These are phyloP conservation scores for Myotis brandtii DNA, from an alignment of 2,113 vertebrate species.

Conservation along the genomic window DNA sequence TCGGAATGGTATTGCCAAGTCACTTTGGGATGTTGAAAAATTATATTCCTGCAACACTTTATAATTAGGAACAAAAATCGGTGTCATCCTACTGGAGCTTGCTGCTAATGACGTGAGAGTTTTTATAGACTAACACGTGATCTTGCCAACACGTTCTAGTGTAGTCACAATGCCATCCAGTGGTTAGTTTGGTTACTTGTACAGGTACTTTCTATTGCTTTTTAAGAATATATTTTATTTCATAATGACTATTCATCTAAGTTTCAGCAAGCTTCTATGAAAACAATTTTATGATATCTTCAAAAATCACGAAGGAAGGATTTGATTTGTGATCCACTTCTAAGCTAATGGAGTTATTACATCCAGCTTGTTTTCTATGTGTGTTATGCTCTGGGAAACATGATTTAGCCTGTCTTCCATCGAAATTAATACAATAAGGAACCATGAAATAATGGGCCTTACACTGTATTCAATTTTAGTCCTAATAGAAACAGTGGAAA, in stretches of 20 bases:
- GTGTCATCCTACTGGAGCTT: neutral
- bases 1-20: neutral
- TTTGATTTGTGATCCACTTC: slow-evolving; percentile 72
- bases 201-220: neutral
- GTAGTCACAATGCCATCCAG: slow-evolving; percentile 48
- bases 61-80: slow-evolving; percentile 39
- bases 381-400: slow-evolving; percentile 76
- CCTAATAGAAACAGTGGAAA: slow-evolving; percentile 80
- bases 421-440: slow-evolving; percentile 80
- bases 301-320: slow-evolving; percentile 64
- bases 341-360: slow-evolving; percentile 81
- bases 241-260: neutral
- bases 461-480: slow-evolving; percentile 80
- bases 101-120: neutral
- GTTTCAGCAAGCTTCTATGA: slow-evolving; percentile 47
- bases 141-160: slow-evolving; percentile 32
- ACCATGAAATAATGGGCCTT: slow-evolving; percentile 81
- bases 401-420: slow-evolving; percentile 77
- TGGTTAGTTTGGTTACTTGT: slow-evolving; percentile 48
- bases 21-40: slow-evolving; percentile 20
- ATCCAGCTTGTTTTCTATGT: slow-evolving; percentile 77
- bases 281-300: slow-evolving; percentile 66
- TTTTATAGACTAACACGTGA: slow-evolving; percentile 57
- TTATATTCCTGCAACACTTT: slow-evolving; percentile 17
- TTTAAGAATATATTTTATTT: slow-evolving; percentile 11